Evolutionary conservation across 2,797 vertebrate genomes (phyloP), one percentile per base, ranked within the genome.

Genomic region (Apogon talboti): DNA sequence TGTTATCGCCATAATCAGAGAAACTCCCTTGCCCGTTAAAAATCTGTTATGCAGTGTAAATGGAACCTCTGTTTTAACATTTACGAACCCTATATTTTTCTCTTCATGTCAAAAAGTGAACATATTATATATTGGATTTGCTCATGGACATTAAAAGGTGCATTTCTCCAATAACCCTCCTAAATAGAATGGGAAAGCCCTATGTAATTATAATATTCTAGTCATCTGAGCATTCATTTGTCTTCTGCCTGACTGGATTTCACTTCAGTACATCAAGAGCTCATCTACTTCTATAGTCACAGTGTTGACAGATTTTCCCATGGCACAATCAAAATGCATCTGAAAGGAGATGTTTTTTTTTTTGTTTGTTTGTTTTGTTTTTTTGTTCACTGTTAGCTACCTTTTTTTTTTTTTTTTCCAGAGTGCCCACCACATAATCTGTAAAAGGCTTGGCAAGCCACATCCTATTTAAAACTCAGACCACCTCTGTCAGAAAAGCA

Each of bases 401-500:
- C 43, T 13, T 56, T 47, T 38, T 15, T 44, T 55, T 9, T 35
- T 63, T 43, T 71, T 55, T 74, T 79, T 60, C 9, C 42, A 46
- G 52, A 58, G 51, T 77, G 64, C 63, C 74, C 80, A 64, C 44
- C 47, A 77, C 69, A 78, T 82, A 84, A 88, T 86, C 81, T 90
- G 76, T 74, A 71, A 74, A 57, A 49, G 42, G 78, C 80, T 71
- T 74, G 68, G 79, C 74, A 78, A 79, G 69, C 66, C 15, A 43
- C 67, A 73, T 75, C 90, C 90, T 91, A 89, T 92, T 93, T 90
- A 86, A 92, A 90, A 90, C 82, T 82, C 66, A 73, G 87, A 91
- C 89, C 90, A 91, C 91, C 93, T 92, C 92, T 91, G 91, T 94
- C 91, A 91, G 88, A 90, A 93, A 94, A 93, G 90, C 91, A 94